Conservation (phyloP, 2,113 vertebrate species). For the Eonycteris spelaea region DNA sequence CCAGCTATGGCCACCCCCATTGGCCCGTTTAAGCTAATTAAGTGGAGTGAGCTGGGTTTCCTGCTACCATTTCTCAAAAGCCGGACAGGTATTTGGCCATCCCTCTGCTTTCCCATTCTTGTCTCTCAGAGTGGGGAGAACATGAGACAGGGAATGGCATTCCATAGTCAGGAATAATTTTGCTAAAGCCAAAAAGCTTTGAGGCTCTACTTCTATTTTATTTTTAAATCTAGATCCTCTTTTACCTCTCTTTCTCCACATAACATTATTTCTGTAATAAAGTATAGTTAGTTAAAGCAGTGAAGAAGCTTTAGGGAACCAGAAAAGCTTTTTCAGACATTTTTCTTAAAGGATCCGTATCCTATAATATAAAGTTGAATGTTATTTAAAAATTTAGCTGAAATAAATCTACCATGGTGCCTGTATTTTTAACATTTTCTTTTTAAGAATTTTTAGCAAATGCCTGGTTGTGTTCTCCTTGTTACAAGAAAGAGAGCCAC, state of each 20-base stretch:
- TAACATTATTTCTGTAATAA: background rate
- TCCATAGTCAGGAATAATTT: background rate
- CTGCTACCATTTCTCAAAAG: background rate
- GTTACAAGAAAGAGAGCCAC: background rate
- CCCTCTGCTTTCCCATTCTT: background rate
- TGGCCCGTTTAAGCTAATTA: background rate
- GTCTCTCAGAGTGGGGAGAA: background rate
- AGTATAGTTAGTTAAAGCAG: background rate
- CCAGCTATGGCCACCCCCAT: background rate
- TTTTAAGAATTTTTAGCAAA: background rate
- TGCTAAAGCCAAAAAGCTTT: background rate
- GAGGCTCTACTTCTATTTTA: background rate
- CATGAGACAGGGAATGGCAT: background rate
- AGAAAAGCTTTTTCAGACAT: background rate
- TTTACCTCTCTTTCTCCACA: background rate
- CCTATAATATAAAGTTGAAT: background rate
- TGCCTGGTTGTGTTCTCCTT: conserved; percentile 17
- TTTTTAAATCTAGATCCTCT: conserved; percentile 1
- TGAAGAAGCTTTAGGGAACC: background rate
- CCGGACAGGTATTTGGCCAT: background rate
- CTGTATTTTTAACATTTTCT: conserved; percentile 17
- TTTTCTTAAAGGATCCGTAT: background rate
- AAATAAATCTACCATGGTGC: background rate
- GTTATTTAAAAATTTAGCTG: conserved; percentile 18
- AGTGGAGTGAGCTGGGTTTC: background rate